phyloP scores from a whole-genome alignment of 2,797 vertebrate genomes.

The Coendou prehensilis region DNA sequence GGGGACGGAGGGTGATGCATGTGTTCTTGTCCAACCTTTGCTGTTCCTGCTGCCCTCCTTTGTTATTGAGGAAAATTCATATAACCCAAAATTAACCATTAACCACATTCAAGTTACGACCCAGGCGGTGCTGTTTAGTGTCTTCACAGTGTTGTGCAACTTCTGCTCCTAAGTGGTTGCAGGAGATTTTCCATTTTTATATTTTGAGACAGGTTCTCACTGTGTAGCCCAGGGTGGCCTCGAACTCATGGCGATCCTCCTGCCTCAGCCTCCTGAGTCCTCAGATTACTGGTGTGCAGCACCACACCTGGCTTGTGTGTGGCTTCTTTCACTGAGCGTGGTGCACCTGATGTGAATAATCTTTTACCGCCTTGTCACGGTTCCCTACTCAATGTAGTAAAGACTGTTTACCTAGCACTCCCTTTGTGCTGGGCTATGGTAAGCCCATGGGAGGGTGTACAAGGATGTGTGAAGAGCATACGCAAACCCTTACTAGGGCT shows the following conservation, averaged over 20 bases:
- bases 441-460: neutral
- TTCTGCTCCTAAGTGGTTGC: neutral
- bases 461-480: neutral
- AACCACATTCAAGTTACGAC: neutral
- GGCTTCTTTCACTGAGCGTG: neutral
- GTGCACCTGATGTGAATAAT: too few relatives aligned
- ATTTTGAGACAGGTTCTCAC: neutral
- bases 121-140: neutral
- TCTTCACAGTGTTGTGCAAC: neutral
- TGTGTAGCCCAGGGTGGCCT: neutral
- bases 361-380: neutral
- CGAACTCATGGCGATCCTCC: neutral
- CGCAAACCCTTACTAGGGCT: neutral
- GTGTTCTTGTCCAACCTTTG: neutral
- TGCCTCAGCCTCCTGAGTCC: neutral
- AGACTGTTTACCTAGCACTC: neutral
- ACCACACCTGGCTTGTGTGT: neutral
- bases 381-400: neutral
- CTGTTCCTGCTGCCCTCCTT: neutral
- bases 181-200: neutral
- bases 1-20: neutral
- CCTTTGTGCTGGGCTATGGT: neutral
- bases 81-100: slow-evolving; percentile 35
- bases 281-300: neutral
- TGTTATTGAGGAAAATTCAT: neutral